Base-by-base conservation (phyloP, 2,113 vertebrate species). In the Ailurus styani region DNA sequence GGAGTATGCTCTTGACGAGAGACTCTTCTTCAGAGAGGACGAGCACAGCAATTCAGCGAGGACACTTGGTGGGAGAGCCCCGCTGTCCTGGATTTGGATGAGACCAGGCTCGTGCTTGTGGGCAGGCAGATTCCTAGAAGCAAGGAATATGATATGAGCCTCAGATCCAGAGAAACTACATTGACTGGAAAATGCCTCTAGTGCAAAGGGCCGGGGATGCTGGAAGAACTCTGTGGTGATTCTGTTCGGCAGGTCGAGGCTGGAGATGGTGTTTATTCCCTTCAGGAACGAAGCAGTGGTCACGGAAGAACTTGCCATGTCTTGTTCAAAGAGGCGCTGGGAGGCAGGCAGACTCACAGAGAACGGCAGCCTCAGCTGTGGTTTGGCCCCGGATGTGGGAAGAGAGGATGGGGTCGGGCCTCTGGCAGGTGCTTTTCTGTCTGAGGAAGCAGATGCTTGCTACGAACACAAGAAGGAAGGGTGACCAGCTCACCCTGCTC, bases 131-230 rank as follows among this genome's bases (percentile, higher is more conserved):
- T 92, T 96, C 37, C 60, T 93, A 93, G 72, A 96, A 96, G 66
- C 15, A 54, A 89, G 45, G 87, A 92, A 90, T 87, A 23, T 8
- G 47, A 54, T 31, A 52, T 8, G 62, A 87, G 50, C 15, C 45
- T 78, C 54, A 17, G 62, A 31, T 54, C 45, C 84, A 84, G 50
- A 72, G 40, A 90, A 89, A 87, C 1, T 5, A 18, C 52, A 20
- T 95, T 93, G 70, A 73, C 45, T 96, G 83, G 70, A 89, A 83
- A 93, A 82, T 10, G 29, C 86, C 92, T 96, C 52, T 37, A 66
- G 45, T 87, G 47, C 34, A 64, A 91, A 93, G 60, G 40, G 83
- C 73, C 40, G 93, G 42, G 42, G 25, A 66, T 97, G 47, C 84
- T 73, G 55, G 54, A 81, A 70, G 34, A 64, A 27, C 42, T 68